Evolutionary conservation across 2,797 vertebrate genomes (phyloP), one percentile per base, ranked within the genome.

Genomic region (Carapus acus): DNA sequence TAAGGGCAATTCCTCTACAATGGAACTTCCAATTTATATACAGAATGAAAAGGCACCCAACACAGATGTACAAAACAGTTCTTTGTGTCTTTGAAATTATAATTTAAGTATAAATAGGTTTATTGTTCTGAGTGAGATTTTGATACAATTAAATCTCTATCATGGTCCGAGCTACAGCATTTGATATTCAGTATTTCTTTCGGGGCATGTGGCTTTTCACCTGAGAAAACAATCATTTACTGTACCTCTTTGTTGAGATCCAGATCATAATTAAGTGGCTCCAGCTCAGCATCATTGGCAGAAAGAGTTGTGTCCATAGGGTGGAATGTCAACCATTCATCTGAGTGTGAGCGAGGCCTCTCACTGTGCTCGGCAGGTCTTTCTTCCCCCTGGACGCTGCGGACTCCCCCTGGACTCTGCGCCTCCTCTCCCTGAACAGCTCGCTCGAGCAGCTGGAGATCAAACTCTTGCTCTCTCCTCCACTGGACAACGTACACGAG

Each of bases 391-490:
- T 86, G 91, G 69, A 94, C 82, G 56, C 91, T 91, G 49, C 91
- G 84, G n/a, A 88, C 89, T 22, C 84, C 85, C n/a, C n/a, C n/a
- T n/a, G n/a, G n/a, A n/a, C n/a, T n/a, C 67, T 88, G 68, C 3
- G 78, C 74, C 78, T 97, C 95, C 85, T 89, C 88, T 40, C 91
- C 91, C 66, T 87, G 91, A 44, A 94, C 82, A 5, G 90, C 91
- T 54, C 92, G 89, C 76, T 98, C 95, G 62, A 99, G 86, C 80
- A 99, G 81, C 90, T 97, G 94, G 83, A 98, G 88, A 89, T 99
- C 95, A 90, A 98, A 98, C 69, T 98, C 95, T 88, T 97, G 95
- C 85, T 98, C 95, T 58, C 96, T 89, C 80, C 90, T 95, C 94
- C 93, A 95, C 96, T 99, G 88, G 82, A 76, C 66, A 73, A 72